phyloP scores from a whole-genome alignment of 2,113 vertebrate species.

The Psilopsiagon aymara region DNA sequence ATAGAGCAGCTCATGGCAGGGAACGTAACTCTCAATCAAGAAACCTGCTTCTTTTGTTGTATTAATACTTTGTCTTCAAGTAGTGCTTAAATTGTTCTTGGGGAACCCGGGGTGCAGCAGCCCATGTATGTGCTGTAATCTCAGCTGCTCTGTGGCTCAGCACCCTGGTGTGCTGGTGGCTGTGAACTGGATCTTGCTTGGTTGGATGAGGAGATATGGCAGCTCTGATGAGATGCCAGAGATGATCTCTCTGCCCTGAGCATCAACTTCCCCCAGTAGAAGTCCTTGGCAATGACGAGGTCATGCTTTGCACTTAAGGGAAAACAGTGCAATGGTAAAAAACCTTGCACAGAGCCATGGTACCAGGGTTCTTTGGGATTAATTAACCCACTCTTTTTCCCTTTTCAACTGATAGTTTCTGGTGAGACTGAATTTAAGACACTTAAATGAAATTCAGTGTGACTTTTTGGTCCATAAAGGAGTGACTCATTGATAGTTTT shows the following conservation, averaged over 20 bases:
- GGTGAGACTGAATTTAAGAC: neutral
- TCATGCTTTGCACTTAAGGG: accelerated
- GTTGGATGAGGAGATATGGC: neutral
- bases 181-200: accelerated
- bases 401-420: neutral
- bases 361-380: neutral
- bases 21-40: neutral
- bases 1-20: neutral
- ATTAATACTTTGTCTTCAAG: neutral
- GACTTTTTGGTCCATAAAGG: neutral
- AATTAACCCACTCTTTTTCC: neutral
- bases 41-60: neutral
- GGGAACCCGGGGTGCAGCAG: neutral
- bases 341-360: neutral
- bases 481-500: neutral
- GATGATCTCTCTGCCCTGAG: neutral
- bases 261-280: neutral
- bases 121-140: neutral
- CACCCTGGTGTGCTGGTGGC: accelerated
- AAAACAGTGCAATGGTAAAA: neutral
- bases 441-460: conserved; percentile 21
- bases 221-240: neutral
- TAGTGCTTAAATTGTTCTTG: neutral
- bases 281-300: neutral
- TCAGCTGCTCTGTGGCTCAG: neutral